A percentile compares a stretch with the other conserved stretches of the same genome.
Conservation (phyloP, 2,888 invertebrate genomes). For the Meteorus cinctellus region DNA sequence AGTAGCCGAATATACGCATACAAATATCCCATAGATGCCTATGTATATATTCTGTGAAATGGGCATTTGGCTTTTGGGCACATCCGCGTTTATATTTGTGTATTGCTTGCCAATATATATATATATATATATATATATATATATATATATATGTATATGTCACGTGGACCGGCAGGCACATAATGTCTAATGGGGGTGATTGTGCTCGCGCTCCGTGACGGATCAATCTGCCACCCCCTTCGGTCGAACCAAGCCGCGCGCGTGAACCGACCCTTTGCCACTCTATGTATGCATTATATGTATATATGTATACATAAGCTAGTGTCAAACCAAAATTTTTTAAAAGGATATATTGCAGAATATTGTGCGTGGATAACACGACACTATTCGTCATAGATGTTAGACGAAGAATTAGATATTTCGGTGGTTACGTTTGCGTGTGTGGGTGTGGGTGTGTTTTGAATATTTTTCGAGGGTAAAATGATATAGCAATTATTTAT, state of each 20-base stretch:
- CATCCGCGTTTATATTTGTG: conserved; percentile 18
- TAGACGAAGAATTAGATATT: conserved; percentile 52
- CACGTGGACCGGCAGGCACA: conserved; percentile 65
- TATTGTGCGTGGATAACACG: conserved; percentile 64
- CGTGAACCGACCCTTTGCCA: conserved; percentile 53
- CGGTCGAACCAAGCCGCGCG: conserved; percentile 53
- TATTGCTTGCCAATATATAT: conserved; percentile 34
- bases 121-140: conserved; percentile 52
- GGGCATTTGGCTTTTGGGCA: conserved; percentile 31
- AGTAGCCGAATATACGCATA: conserved; percentile 22
- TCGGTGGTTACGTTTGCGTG: neutral
- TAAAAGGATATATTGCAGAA: conserved; percentile 61
- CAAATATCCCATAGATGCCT: neutral
- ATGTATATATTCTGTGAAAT: neutral
- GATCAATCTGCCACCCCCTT: conserved; percentile 72
- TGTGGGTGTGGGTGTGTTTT: neutral
- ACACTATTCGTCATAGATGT: conserved; percentile 66
- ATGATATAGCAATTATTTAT: neutral
- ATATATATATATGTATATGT: conserved; percentile 51
- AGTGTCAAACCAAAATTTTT: conserved; percentile 59
- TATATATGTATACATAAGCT: conserved; percentile 38
- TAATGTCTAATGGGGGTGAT: conserved; percentile 73
- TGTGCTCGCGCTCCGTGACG: conserved; percentile 72
- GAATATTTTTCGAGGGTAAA: neutral
- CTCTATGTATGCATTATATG: conserved; percentile 5